These are phyloP conservation scores for Antrozous pallidus DNA, from an alignment of 2,797 vertebrate species.

Conservation along the genomic window DNA sequence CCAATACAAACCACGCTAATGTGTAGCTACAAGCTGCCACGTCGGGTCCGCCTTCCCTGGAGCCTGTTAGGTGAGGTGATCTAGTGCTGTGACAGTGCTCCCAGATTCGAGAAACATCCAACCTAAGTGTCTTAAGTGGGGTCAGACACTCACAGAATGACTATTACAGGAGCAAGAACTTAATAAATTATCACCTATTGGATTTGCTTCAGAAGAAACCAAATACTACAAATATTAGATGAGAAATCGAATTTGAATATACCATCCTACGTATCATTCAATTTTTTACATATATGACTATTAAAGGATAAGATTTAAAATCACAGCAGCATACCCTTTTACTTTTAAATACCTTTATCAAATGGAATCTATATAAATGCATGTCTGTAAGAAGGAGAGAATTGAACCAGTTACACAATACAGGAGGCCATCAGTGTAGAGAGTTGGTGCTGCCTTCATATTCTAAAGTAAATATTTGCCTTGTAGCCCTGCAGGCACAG, in stretches of 20 bases:
- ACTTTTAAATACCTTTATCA: neutral
- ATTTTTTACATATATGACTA: neutral
- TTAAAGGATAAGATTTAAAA: conserved; percentile 32
- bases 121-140: neutral
- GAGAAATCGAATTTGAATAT: conserved; percentile 22
- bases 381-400: neutral
- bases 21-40: conserved; percentile 78
- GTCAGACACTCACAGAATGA: neutral
- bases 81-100: conserved; percentile 58
- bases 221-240: neutral
- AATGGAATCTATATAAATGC: neutral
- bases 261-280: neutral
- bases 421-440: neutral
- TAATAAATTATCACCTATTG: conserved; percentile 35
- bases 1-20: conserved; percentile 76
- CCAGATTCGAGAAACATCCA: conserved; percentile 5
- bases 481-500: no score
- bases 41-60: conserved; percentile 55
- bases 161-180: conserved; percentile 15
- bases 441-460: neutral
- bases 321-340: neutral
- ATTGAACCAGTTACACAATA: neutral
- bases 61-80: conserved; percentile 66
- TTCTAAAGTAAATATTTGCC: neutral
- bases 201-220: conserved; percentile 17